Base-by-base conservation (phyloP, 2,888 invertebrate species). In the Tubulanus polymorphus region DNA sequence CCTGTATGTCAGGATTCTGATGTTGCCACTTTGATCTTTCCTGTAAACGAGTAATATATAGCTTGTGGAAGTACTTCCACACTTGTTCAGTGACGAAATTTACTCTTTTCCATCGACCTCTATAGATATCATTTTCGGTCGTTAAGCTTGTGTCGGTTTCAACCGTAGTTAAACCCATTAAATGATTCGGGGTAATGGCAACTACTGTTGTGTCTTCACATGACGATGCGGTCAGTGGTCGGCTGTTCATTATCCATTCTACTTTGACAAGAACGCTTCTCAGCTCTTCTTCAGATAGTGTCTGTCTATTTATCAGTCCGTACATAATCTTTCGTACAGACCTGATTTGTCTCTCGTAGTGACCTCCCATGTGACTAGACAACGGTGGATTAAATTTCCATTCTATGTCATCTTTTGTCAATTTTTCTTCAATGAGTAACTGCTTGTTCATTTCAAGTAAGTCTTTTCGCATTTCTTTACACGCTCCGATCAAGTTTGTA, bases 401-500 rank as follows among this genome's bases (percentile, higher is more conserved):
- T 23, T 41, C 41, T 20, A 41, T 41, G 20, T 41, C 41, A 20
- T 41, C 41, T 23, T 41, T 41, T 15, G 41, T 23, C 6, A 41
- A 15, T 15, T 15, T 41, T 23, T 41, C 3, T 23, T 15, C 41
- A 23, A 41, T 41, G 18, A 15, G 5, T 23, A 41, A 15, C 41
- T 41, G 15, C 26, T 51, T 5, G 37, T 49, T 54, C 48, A 26
- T 50, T 27, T 35, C 26, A 3, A 50, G 6, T 45, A 54, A 30
- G 12, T 32, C 54, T n/a, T 32, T 12, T 15, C 30, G 15, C 10
- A 54, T 18, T 23, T 54, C 54, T 10, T n/a, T n/a, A 5, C 29
- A 15, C 6, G 25, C 25, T 15, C 48, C 37, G 3, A 54, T 49
- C n/a, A 54, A 23, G 23, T 54, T 54, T 5, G 53, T 47, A 15